These are phyloP conservation scores for Gephyroberyx darwinii DNA, from an alignment of 2,797 vertebrate species.

Conservation along the genomic window DNA sequence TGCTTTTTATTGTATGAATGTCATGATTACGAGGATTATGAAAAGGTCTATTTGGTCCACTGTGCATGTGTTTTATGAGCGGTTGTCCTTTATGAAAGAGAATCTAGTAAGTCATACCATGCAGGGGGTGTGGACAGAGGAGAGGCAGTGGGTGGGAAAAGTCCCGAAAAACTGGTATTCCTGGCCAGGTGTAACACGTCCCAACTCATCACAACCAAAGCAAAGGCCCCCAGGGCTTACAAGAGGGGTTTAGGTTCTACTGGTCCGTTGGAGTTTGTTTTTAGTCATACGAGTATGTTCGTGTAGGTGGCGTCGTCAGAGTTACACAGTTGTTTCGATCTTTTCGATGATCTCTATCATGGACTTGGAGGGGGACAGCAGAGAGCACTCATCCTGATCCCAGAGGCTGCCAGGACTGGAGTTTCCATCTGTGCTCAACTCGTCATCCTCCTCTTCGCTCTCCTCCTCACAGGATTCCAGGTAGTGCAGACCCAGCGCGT, in stretches of 20 bases:
- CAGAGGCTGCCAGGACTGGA: constrained; percentile 93
- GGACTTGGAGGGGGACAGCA: constrained; percentile 94
- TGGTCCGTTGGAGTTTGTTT: constrained; percentile 30
- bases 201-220: constrained; percentile 29
- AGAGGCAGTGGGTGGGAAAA: constrained; percentile 57
- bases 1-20: constrained; percentile 6
- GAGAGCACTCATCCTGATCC: constrained; percentile 91
- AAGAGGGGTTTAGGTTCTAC: constrained; percentile 3
- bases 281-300: constrained; percentile 15
- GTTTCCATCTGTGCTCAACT: constrained; percentile 80
- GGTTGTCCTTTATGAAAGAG: constrained; percentile 47
- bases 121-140: constrained; percentile 51
- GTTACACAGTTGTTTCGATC: constrained; percentile 97
- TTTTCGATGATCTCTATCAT: constrained; percentile 98
- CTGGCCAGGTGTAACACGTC: constrained; percentile 50
- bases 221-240: constrained; percentile 22
- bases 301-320: neutral
- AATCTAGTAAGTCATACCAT: constrained; percentile 65
- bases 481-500: constrained; percentile 91
- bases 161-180: constrained; percentile 26
- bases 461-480: constrained; percentile 92
- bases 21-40: constrained; percentile 21
- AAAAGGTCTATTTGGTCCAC: constrained; percentile 42
- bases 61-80: constrained; percentile 61
- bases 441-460: constrained; percentile 78